Conservation (phyloP, 1,140 invertebrate species). For the Sinonovacula constricta region DNA sequence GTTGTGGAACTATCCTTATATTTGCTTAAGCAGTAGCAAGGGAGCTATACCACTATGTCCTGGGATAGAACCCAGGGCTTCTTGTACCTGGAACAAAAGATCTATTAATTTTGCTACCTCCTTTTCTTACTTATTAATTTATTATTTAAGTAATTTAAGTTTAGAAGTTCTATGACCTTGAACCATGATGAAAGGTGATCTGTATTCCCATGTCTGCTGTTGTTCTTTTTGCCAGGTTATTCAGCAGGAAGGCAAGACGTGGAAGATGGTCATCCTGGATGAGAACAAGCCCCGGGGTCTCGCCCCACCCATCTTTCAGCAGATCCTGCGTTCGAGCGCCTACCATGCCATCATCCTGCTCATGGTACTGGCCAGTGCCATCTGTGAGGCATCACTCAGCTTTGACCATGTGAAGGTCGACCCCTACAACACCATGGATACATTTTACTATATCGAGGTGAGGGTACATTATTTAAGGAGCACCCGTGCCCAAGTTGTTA, state of each 20-base stretch:
- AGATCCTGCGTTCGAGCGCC: constrained; percentile 91
- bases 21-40: too few relatives aligned
- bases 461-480: too few relatives aligned
- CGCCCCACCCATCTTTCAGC: constrained; percentile 90
- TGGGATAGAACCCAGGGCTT: too few relatives aligned
- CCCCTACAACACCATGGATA: constrained; percentile 86
- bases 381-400: constrained; percentile 96
- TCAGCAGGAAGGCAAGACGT: constrained; percentile 80
- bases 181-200: neutral
- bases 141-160: too few relatives aligned
- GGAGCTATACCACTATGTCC: too few relatives aligned
- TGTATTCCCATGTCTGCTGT: neutral
- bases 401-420: constrained; percentile 93
- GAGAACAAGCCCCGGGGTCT: constrained; percentile 95
- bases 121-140: too few relatives aligned
- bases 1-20: too few relatives aligned
- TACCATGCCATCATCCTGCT: constrained; percentile 95
- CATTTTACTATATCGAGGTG: constrained; percentile 97
- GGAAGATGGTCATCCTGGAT: constrained; percentile 96
- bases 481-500: too few relatives aligned
- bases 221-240: constrained; percentile 84
- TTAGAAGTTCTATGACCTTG: too few relatives aligned
- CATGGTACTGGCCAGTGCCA: constrained; percentile 95
- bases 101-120: too few relatives aligned
- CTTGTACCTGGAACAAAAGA: too few relatives aligned